Evolutionary conservation across 1,140 invertebrate species (phyloP).

Genomic region (Ostrea denselamellosa): DNA sequence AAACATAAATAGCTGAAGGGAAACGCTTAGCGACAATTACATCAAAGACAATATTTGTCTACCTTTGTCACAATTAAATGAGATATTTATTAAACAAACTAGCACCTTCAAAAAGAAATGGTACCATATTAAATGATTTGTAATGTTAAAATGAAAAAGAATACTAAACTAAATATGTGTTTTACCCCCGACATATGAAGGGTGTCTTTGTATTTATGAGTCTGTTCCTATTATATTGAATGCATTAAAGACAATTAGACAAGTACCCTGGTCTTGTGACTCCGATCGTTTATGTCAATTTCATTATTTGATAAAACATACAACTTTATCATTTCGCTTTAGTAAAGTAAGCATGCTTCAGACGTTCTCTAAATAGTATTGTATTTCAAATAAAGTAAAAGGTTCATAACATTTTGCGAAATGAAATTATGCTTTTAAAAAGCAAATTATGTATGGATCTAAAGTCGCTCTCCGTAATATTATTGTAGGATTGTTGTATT

Average conservation of each 20-base stretch:
- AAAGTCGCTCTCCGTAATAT: too few species aligned
- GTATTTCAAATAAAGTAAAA: too few species aligned
- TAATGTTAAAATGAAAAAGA: conserved; percentile 30
- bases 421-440: too few species aligned
- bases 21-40: conserved; percentile 31
- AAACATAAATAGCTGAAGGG: conserved; percentile 28
- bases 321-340: background rate
- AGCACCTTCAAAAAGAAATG: conserved; percentile 16
- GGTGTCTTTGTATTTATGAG: conserved; percentile 7
- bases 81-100: conserved; percentile 39
- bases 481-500: too few species aligned
- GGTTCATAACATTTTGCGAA: too few species aligned
- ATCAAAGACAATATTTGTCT: conserved; percentile 31
- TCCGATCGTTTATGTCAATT: background rate
- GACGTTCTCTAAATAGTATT: too few species aligned
- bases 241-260: conserved; percentile 23
- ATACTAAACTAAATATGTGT: conserved; percentile 23
- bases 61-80: conserved; percentile 26
- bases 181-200: conserved; percentile 39
- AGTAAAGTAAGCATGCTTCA: too few species aligned
- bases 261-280: background rate
- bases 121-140: conserved; percentile 40
- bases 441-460: too few species aligned
- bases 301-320: background rate
- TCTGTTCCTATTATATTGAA: conserved; percentile 1